Conservation (phyloP, 2,888 invertebrate genomes). For the Eretmocerus hayati region DNA sequence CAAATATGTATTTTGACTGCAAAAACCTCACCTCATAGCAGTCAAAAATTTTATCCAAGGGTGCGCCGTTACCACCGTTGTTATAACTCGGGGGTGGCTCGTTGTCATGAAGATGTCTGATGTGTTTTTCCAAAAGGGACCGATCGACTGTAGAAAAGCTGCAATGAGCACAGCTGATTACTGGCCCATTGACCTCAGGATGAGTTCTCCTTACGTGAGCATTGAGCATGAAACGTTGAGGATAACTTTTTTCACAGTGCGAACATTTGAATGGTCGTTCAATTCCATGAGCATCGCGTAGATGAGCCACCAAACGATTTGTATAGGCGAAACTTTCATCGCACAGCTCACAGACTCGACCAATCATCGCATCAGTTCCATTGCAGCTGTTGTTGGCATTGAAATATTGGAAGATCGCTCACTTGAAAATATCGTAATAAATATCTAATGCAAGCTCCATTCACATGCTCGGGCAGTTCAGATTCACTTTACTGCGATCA, state of each 20-base stretch:
- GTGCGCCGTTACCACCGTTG: no score
- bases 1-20: no score
- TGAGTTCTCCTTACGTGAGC: slow-evolving; percentile 37
- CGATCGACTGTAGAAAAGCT: slow-evolving; percentile 33
- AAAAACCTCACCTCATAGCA: not conserved
- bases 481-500: no score
- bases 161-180: slow-evolving; percentile 31
- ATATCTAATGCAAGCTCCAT: no score
- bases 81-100: slow-evolving; percentile 24
- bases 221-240: slow-evolving; percentile 37
- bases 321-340: slow-evolving; percentile 36
- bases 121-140: slow-evolving; percentile 32
- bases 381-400: no score
- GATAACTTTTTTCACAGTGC: slow-evolving; percentile 34
- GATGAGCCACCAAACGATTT: slow-evolving; percentile 35
- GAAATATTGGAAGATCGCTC: no score
- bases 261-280: slow-evolving; percentile 37
- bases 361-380: no score
- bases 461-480: no score
- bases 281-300: slow-evolving; percentile 34
- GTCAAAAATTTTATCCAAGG: not conserved
- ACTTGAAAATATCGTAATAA: no score
- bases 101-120: slow-evolving; percentile 27
- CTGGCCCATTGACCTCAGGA: slow-evolving; percentile 29
- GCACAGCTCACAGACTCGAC: slow-evolving; percentile 36